These are phyloP conservation scores for Apteryx mantelli DNA, from an alignment of 2,113 vertebrate genomes.

Conservation along the genomic window DNA sequence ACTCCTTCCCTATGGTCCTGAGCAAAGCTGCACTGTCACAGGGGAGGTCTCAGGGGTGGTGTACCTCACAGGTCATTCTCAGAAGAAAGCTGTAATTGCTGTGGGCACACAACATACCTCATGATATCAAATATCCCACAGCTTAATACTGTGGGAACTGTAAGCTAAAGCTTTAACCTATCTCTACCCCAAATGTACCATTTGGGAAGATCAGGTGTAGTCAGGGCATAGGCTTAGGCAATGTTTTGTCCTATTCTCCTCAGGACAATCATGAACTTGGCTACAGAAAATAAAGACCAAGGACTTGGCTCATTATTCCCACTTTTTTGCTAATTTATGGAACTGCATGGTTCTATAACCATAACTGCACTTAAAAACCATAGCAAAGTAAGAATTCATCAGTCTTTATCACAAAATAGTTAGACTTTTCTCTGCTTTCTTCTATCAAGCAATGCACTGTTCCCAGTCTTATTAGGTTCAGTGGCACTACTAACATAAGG, in stretches of 20 bases:
- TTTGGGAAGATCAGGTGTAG: not conserved
- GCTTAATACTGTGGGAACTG: rapidly evolving
- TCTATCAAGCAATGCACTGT: not conserved
- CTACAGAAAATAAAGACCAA: not conserved
- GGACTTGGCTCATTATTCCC: not conserved
- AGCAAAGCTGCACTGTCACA: rapidly evolving
- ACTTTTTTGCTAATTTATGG: not conserved
- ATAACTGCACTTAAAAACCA: not conserved
- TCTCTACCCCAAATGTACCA: rapidly evolving
- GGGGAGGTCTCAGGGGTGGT: rapidly evolving
- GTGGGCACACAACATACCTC: not conserved
- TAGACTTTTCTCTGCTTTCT: not conserved
- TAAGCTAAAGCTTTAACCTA: not conserved
- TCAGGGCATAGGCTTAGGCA: not conserved
- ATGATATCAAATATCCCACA: not conserved
- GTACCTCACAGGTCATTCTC: not conserved
- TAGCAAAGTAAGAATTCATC: not conserved
- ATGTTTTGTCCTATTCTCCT: not conserved
- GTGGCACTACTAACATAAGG: not conserved
- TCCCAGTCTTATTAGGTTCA: not conserved
- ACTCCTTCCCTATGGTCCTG: not conserved
- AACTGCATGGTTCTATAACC: not conserved
- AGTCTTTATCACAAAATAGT: not conserved
- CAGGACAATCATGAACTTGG: not conserved
- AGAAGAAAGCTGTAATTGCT: not conserved